phyloP scores from a whole-genome alignment of 2,797 vertebrate genomes.

The Lepidocolaptes lacrymiger region DNA sequence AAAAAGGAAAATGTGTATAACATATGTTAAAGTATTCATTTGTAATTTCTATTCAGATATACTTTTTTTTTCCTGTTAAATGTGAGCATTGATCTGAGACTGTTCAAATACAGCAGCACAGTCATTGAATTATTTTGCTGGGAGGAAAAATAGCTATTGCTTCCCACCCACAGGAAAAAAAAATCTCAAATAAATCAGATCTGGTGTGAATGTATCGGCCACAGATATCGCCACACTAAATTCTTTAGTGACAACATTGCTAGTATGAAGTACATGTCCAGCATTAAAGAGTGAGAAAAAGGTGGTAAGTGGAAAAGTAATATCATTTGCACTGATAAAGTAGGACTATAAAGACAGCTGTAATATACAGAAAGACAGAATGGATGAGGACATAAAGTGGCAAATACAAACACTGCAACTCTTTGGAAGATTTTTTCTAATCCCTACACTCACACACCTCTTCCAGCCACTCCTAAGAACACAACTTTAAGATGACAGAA shows the following conservation, averaged over 20 bases:
- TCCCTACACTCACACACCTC: not conserved
- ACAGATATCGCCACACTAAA: not conserved
- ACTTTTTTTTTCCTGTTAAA: not conserved
- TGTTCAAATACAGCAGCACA: not conserved
- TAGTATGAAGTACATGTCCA: not conserved
- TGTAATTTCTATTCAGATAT: conserved; percentile 11
- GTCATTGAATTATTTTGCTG: conserved; percentile 1
- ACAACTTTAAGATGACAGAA: not conserved
- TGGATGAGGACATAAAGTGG: not conserved
- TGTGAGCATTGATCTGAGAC: not conserved
- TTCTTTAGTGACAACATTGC: conserved; percentile 13
- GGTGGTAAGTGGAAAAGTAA: not conserved
- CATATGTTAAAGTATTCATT: not conserved
- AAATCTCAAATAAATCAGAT: not conserved
- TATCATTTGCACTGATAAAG: not conserved
- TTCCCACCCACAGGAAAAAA: not conserved
- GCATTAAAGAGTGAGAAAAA: not conserved
- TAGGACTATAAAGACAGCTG: not conserved
- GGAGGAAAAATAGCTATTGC: not conserved
- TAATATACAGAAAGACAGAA: not conserved
- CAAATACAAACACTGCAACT: not conserved
- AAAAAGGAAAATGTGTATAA: not conserved
- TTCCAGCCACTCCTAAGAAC: not conserved
- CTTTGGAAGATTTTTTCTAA: not conserved
- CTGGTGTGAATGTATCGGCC: not conserved